Percentiles rank a stretch among this genome's conserved stretches.
phyloP scores from a whole-genome alignment of 2,888 invertebrate species.

The Drepana falcataria region DNA sequence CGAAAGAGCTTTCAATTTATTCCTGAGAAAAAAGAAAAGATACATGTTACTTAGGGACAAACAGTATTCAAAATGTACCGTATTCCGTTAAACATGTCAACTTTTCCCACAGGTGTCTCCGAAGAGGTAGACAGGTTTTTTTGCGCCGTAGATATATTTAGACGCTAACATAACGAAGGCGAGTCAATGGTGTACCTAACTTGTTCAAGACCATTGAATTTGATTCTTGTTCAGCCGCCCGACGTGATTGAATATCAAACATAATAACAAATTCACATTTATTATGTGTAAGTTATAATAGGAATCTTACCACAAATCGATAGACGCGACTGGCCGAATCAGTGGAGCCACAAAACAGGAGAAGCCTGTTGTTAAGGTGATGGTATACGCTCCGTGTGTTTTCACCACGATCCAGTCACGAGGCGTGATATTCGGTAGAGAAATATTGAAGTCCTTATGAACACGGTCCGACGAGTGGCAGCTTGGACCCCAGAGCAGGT shows the following conservation, averaged over 20 bases:
- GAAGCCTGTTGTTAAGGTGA: not conserved
- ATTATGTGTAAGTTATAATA: too few species aligned
- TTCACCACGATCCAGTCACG: conserved; percentile 7
- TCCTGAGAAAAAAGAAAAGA: conserved; percentile 22
- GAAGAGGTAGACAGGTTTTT: too few species aligned
- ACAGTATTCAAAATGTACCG: too few species aligned
- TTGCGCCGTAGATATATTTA: too few species aligned
- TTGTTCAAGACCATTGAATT: too few species aligned
- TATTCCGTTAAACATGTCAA: too few species aligned
- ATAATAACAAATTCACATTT: too few species aligned
- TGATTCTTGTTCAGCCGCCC: too few species aligned
- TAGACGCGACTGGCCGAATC: conserved; percentile 5
- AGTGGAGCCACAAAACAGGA: not conserved
- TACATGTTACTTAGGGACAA: not conserved
- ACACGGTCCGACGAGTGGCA: not conserved
- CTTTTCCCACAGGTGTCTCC: too few species aligned
- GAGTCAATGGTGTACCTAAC: too few species aligned
- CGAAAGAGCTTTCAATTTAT: conserved; percentile 20
- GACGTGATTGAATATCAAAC: too few species aligned
- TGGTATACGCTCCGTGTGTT: conserved; percentile 5
- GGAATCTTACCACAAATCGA: conserved; percentile 6
- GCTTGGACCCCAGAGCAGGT: conserved; percentile 11
- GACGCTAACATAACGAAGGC: too few species aligned
- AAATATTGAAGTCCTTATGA: not conserved
- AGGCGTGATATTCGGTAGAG: conserved; percentile 2